Evolutionary conservation across 1,140 invertebrate genomes (phyloP).

Genomic region (Lycorma delicatula): DNA sequence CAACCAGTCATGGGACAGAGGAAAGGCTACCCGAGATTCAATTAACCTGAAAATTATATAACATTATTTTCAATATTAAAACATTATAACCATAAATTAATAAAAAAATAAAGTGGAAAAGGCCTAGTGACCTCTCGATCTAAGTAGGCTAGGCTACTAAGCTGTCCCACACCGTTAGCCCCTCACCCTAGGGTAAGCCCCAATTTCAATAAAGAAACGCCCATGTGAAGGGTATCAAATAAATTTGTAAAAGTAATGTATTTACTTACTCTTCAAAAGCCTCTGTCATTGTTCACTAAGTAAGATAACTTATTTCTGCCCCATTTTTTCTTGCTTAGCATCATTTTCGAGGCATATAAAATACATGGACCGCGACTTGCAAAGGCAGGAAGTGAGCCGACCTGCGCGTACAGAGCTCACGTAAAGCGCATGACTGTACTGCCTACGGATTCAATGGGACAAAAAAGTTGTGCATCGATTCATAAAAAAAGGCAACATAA

Average conservation of each 20-base stretch:
- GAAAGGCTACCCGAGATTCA: no score
- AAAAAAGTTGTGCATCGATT: conserved; percentile 23
- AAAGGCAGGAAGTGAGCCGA: conserved; percentile 26
- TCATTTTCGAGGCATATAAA: conserved; percentile 44
- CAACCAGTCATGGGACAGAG: no score
- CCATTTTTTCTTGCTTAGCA: conserved; percentile 40
- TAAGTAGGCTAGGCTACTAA: conserved; percentile 9
- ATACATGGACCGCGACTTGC: conserved; percentile 35
- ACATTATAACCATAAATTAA: no score
- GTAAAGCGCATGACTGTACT: conserved; percentile 20
- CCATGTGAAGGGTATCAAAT: conserved; percentile 10
- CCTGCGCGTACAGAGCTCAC: conserved; percentile 16
- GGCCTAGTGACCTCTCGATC: conserved; percentile 8
- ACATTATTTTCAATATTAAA: no score
- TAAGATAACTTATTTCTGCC: conserved; percentile 39
- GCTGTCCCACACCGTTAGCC: conserved; percentile 3
- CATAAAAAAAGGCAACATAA: conserved; percentile 21
- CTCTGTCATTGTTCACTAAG: conserved; percentile 43
- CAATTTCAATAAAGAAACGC: conserved; percentile 19
- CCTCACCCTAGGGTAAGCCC: conserved; percentile 10
- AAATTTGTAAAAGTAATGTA: background rate
- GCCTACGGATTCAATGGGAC: conserved; percentile 20
- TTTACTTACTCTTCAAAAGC: conserved; percentile 43
- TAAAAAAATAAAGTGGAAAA: no score
- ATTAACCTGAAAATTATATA: no score